A percentile compares a stretch with the other conserved stretches of the same genome.
Evolutionary conservation across 2,113 vertebrate genomes (phyloP).

Genomic region (Capricornis sumatraensis): DNA sequence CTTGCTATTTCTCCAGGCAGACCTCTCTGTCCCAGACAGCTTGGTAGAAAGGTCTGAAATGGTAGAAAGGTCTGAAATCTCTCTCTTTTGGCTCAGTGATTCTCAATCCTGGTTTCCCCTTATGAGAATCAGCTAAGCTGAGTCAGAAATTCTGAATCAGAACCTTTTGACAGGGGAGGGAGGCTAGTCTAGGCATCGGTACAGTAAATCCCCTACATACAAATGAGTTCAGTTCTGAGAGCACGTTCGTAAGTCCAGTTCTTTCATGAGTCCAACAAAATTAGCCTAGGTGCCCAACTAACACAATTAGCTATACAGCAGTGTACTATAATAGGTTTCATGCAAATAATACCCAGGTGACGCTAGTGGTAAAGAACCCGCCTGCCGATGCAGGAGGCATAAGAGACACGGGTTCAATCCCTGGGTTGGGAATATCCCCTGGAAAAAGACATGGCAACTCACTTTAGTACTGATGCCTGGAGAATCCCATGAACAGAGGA

Average conservation of each 20-base stretch:
- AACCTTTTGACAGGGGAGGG: not conserved
- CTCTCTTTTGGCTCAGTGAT: not conserved
- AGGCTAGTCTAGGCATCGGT: not conserved
- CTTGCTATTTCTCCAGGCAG: not conserved
- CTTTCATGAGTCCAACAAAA: not conserved
- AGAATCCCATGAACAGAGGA: not conserved
- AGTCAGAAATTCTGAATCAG: not conserved
- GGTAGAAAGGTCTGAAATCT: not conserved
- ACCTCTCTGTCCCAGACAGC: not conserved
- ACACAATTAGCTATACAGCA: not conserved
- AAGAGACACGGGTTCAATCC: not conserved
- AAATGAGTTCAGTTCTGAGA: not conserved
- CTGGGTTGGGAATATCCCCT: not conserved
- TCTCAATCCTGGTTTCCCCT: not conserved
- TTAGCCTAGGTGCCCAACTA: not conserved
- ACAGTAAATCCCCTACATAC: not conserved
- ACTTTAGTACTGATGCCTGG: not conserved
- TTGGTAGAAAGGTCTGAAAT: not conserved
- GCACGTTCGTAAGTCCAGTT: not conserved
- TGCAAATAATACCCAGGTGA: not conserved
- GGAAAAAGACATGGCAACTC: not conserved
- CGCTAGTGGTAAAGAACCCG: accelerated
- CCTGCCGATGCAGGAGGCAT: not conserved
- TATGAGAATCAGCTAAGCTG: not conserved
- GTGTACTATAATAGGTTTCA: not conserved